Evolutionary conservation across 1,140 invertebrate genomes (phyloP).

Genomic region (Macrocentrus cingulum): DNA sequence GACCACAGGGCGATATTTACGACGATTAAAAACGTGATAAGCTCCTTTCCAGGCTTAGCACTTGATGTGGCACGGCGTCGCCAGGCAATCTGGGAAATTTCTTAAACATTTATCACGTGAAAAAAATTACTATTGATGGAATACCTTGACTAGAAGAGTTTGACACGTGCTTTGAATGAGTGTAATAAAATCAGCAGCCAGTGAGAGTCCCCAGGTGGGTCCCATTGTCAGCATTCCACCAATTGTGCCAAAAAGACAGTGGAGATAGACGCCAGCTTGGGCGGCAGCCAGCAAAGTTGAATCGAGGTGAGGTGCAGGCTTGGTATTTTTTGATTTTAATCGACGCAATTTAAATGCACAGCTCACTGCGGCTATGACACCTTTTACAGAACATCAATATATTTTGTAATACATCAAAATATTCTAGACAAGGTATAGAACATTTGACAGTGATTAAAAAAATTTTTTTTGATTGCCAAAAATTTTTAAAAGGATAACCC

Average conservation of each 20-base stretch:
- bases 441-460: not conserved
- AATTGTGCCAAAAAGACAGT: conserved; percentile 84
- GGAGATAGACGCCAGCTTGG: conserved; percentile 85
- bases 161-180: conserved; percentile 70
- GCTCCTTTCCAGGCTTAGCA: conserved; percentile 80
- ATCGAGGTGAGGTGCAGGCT: conserved; percentile 71
- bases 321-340: conserved; percentile 49
- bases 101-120: not conserved
- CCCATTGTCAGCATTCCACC: conserved; percentile 73
- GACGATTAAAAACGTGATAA: conserved; percentile 81
- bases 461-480: not conserved
- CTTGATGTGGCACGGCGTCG: conserved; percentile 66
- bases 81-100: conserved; percentile 73
- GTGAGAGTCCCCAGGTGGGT: conserved; percentile 59
- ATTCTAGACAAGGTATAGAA: conserved; percentile 9
- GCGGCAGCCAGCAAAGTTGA: conserved; percentile 83
- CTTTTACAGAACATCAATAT: conserved; percentile 31
- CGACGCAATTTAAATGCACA: conserved; percentile 46
- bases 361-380: conserved; percentile 53
- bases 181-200: conserved; percentile 61
- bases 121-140: conserved; percentile 22
- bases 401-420: not conserved
- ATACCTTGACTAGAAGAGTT: conserved; percentile 70
- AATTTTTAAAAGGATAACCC: no score
- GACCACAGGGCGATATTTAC: conserved; percentile 87